Evolutionary conservation across 2,888 invertebrate species (phyloP).

Genomic region (Unio pictorum): DNA sequence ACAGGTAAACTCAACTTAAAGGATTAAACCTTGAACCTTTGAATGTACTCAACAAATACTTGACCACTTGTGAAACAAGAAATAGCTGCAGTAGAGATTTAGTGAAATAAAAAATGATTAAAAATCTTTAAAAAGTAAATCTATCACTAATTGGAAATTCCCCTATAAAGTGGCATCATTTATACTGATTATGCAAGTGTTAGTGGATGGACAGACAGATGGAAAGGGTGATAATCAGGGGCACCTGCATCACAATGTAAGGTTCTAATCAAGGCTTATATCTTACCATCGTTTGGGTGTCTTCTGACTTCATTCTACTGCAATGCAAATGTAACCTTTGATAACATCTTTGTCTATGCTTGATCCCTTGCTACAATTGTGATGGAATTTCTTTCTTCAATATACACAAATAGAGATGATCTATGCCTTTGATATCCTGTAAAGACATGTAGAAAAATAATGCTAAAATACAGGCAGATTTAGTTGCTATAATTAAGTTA

Average conservation of each 20-base stretch:
- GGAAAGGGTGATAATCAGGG: not conserved
- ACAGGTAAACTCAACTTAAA: too few species aligned
- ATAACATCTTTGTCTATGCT: conserved; percentile 41
- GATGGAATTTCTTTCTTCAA: conserved; percentile 53
- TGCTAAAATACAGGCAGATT: not conserved
- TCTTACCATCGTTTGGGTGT: conserved; percentile 40
- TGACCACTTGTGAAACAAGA: too few species aligned
- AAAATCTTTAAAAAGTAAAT: too few species aligned
- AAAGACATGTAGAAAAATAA: conserved; percentile 8
- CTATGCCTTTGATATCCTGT: conserved; percentile 43
- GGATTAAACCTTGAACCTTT: too few species aligned
- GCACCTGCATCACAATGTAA: not conserved
- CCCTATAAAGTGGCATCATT: too few species aligned
- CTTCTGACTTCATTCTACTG: conserved; percentile 51
- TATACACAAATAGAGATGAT: conserved; percentile 59
- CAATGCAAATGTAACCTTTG: conserved; percentile 57
- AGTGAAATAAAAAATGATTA: too few species aligned
- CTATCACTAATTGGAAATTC: too few species aligned
- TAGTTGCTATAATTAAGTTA: not conserved
- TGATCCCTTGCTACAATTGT: conserved; percentile 39
- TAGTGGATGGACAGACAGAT: conserved; percentile 1
- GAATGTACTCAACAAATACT: too few species aligned
- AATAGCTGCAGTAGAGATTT: too few species aligned
- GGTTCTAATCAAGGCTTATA: not conserved
- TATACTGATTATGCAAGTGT: too few species aligned